Evolutionary conservation across 2,888 invertebrate genomes (phyloP), one percentile per base, ranked within the genome.

Genomic region (Bursaphelenchus okinawaensis): DNA sequence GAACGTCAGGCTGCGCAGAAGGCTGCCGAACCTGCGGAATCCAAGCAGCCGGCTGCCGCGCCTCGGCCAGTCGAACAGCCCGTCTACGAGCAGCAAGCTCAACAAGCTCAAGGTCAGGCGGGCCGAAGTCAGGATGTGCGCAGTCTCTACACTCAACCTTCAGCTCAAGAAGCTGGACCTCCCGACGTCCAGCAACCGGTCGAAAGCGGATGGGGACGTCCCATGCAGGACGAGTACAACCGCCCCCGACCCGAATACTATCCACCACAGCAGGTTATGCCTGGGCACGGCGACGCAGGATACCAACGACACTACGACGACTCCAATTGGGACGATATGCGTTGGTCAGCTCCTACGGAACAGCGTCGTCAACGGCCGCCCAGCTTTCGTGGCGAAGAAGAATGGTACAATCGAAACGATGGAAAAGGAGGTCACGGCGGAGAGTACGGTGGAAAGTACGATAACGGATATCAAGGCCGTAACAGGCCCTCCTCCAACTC

Each of bases 11-110:
- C 28, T 19, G 9, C 69, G 22, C 66, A 55, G n/a, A 16, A 16
- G 16, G 55, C 66, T 40, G 55, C 65, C 50, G 52, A 65, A n/a
- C 52, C 70, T n/a, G 62, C 67, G 20, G 65, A 61, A 60, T 66
- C 71, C 26, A 51, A 61, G 31, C 60, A 55, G 58, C 73, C 12
- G 56, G 69, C 50, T 12, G 19, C 55, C 40, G 27, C 31, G 23
- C 27, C 40, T 24, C 19, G 3, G 7, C 68, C n/a, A 12, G 16
- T 16, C 16, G 26, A 24, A 12, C 19, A 69, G 24, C 24, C 51
- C 31, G 7, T 23, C 22, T 28, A 59, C 1, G 9, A 26, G 7
- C 51, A 20, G 52, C 22, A 28, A n/a, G 26, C 50, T 8, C 9
- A 22, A 8, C 9, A 20, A 23, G 28, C 20, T n/a, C 55, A 50